phyloP scores from a whole-genome alignment of 2,797 vertebrate species.

The Sarcoramphus papa region DNA sequence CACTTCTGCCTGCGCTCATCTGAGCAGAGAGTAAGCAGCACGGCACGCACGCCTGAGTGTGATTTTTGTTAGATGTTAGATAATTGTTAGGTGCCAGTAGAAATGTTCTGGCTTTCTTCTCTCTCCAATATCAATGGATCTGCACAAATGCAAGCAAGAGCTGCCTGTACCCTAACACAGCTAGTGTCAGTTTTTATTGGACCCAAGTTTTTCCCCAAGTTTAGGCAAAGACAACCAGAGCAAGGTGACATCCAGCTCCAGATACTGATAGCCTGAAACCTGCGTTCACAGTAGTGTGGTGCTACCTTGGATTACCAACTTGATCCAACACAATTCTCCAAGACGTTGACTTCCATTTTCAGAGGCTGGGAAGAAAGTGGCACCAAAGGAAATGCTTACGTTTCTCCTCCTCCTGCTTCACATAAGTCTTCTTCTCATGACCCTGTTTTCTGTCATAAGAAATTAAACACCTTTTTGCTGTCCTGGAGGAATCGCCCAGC shows the following conservation, averaged over 20 bases:
- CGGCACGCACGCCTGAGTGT: rapidly evolving
- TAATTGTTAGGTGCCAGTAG: not conserved
- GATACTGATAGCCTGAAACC: not conserved
- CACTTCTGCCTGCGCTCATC: not conserved
- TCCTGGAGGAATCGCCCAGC: not conserved
- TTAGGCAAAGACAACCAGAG: not conserved
- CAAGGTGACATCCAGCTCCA: not conserved
- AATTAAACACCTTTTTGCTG: not conserved
- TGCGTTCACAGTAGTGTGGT: not conserved
- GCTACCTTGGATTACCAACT: not conserved
- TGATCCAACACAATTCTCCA: not conserved
- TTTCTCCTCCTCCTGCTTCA: not conserved
- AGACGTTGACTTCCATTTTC: not conserved
- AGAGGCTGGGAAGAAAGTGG: not conserved
- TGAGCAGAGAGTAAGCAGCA: not conserved
- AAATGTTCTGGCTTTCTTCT: not conserved
- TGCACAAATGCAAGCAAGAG: not conserved
- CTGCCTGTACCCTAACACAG: not conserved
- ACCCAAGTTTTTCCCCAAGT: not conserved
- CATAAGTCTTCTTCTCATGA: not conserved
- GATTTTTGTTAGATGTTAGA: not conserved
- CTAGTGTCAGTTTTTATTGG: not conserved
- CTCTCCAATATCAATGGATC: not conserved
- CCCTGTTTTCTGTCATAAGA: not conserved
- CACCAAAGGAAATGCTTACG: not conserved